A percentile compares a stretch with the other conserved stretches of the same genome.
These are phyloP conservation scores for Pogonognathellus flavescens DNA, from an alignment of 1,140 invertebrate species.

Conservation along the genomic window DNA sequence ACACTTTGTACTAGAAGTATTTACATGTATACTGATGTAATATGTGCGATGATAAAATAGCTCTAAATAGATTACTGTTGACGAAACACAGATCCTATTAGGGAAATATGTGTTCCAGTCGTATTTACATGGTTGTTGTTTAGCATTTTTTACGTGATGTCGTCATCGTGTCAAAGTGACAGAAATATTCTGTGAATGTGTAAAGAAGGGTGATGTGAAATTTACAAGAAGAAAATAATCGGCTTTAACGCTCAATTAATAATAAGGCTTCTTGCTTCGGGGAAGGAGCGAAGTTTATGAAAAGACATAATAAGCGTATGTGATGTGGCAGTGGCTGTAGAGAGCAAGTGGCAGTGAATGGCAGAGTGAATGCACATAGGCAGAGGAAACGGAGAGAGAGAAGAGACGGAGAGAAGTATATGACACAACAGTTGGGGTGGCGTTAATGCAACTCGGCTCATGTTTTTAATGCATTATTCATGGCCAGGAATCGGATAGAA, in stretches of 20 bases:
- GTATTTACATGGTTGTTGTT: no score
- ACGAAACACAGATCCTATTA: no score
- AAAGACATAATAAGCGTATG: slow-evolving; percentile 39
- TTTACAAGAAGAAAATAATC: slow-evolving; percentile 57
- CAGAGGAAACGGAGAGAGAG: neutral
- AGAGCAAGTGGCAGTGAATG: neutral
- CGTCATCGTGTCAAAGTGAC: no score
- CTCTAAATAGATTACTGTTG: no score
- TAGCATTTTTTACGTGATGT: no score
- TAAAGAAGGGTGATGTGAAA: slow-evolving; percentile 52
- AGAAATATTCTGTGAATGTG: slow-evolving; percentile 10
- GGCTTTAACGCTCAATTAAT: slow-evolving; percentile 62
- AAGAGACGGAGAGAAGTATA: slow-evolving; percentile 8
- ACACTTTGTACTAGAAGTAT: no score
- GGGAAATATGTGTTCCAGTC: no score
- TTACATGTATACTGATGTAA: no score
- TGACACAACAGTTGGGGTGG: slow-evolving; percentile 54
- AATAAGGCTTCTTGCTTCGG: slow-evolving; percentile 52
- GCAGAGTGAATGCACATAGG: neutral
- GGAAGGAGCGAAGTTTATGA: slow-evolving; percentile 15
- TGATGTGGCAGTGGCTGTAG: neutral
- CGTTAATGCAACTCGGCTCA: slow-evolving; percentile 60
- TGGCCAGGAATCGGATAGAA: slow-evolving; percentile 54
- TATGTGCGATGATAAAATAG: no score
- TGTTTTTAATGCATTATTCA: slow-evolving; percentile 64